A percentile compares a stretch with the other conserved stretches of the same genome.
Evolutionary conservation across 53 echinoderm and acorn worm species (phyloP).

Genomic region (Holothuria scabra): DNA sequence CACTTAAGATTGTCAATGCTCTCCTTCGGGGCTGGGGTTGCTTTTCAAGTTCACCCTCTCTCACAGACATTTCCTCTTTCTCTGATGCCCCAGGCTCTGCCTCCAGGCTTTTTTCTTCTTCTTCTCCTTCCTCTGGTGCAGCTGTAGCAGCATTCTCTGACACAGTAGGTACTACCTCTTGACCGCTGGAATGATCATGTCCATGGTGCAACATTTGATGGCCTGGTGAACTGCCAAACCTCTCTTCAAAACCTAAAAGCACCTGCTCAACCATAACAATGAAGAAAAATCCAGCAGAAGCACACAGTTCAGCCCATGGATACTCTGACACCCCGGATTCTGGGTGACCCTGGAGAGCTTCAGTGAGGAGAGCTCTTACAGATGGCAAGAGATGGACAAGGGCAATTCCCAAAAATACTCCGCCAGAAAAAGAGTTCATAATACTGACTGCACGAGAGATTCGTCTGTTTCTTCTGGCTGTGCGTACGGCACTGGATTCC

Average conservation of each 20-base stretch:
- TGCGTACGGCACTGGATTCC: conserved; percentile 18
- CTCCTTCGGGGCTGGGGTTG: not conserved
- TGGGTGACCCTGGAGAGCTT: conserved; percentile 35
- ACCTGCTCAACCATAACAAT: conserved; percentile 83
- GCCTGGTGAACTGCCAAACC: conserved; percentile 33
- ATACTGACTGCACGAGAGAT: conserved; percentile 63
- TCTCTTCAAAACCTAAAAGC: conserved; percentile 61
- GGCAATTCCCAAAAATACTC: conserved; percentile 87
- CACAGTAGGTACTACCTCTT: not conserved
- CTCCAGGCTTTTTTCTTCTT: not conserved
- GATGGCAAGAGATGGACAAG: conserved; percentile 90
- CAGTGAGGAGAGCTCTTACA: conserved; percentile 61
- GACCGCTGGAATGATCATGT: conserved; percentile 1
- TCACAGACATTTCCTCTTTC: not conserved
- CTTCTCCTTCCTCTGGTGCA: conserved; percentile 6
- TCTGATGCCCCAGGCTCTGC: not conserved
- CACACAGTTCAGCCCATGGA: conserved; percentile 80
- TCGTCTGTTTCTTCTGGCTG: conserved; percentile 43
- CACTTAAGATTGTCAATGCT: conserved; percentile 48
- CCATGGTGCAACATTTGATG: conserved; percentile 2
- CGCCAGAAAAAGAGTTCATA: conserved; percentile 87
- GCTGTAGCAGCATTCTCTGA: conserved; percentile 22
- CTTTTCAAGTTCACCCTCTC: not conserved
- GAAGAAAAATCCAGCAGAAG: conserved; percentile 74
- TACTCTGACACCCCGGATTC: conserved; percentile 25